Percentiles rank a stretch among this genome's conserved stretches.
Conservation (phyloP, 2,888 invertebrate species). For the Tenthredo scrophulariae region DNA sequence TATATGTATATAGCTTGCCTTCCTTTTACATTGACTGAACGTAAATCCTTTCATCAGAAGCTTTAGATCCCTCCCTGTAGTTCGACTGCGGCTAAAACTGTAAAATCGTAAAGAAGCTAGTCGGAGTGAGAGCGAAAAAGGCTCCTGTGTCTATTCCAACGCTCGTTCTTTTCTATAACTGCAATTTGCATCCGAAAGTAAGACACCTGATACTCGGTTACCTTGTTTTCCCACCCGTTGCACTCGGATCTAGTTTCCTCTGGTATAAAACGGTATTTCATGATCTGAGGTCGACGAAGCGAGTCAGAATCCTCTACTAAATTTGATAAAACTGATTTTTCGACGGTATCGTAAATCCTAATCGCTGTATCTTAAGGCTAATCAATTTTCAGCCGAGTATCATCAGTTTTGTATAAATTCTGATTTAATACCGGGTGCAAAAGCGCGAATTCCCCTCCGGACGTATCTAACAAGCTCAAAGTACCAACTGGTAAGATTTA, state of each 20-base stretch:
- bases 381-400: constrained; percentile 20
- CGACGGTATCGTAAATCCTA: neutral
- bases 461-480: constrained; percentile 45
- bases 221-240: neutral
- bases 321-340: neutral
- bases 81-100: neutral
- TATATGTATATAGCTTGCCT: neutral
- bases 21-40: neutral
- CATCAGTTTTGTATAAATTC: neutral
- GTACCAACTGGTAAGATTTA: constrained; percentile 47
- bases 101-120: neutral
- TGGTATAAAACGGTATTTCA: neutral
- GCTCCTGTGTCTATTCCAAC: neutral
- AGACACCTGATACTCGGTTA: constrained; percentile 5
- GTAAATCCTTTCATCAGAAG: constrained; percentile 26
- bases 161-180: neutral
- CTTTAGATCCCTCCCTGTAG: neutral
- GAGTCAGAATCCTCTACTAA: neutral
- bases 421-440: neutral
- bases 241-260: neutral
- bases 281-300: neutral
- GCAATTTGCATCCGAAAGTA: constrained; percentile 37
- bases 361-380: neutral
- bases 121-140: neutral
- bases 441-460: constrained; percentile 16